Percentiles rank a stretch among this genome's conserved stretches.
These are phyloP conservation scores for Lithobates pipiens DNA, from an alignment of 2,797 vertebrate genomes.

Conservation along the genomic window DNA sequence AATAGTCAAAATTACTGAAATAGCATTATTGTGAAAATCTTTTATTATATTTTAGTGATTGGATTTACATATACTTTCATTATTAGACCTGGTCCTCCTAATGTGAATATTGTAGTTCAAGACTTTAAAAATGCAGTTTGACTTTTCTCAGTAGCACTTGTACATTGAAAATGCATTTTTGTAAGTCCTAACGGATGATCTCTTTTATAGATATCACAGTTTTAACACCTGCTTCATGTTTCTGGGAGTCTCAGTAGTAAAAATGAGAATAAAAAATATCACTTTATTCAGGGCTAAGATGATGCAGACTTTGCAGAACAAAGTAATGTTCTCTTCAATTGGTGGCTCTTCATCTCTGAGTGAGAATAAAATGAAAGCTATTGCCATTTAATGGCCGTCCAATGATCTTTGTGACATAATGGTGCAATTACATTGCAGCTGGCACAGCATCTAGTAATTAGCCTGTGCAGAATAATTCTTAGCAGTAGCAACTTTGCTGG, in stretches of 20 bases:
- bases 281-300: not conserved
- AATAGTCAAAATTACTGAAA: no score
- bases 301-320: constrained; percentile 5
- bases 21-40: no score
- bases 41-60: no score
- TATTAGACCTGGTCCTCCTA: not conserved
- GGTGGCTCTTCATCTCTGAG: constrained; percentile 18
- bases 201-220: not conserved
- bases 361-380: constrained; percentile 42
- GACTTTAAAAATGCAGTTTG: not conserved
- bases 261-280: constrained; percentile 3
- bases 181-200: not conserved
- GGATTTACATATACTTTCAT: not conserved
- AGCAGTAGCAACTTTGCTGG: constrained; percentile 17
- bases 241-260: not conserved
- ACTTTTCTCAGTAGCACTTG: not conserved
- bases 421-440: constrained; percentile 47
- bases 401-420: constrained; percentile 54
- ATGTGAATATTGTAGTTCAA: not conserved
- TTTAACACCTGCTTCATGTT: not conserved
- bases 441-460: constrained; percentile 50
- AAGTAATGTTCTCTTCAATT: constrained; percentile 31
- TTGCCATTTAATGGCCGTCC: constrained; percentile 36
- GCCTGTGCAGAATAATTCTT: constrained; percentile 34
- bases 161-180: not conserved